Evolutionary conservation across 2,888 invertebrate species (phyloP).

Genomic region (Harpalus rufipes): DNA sequence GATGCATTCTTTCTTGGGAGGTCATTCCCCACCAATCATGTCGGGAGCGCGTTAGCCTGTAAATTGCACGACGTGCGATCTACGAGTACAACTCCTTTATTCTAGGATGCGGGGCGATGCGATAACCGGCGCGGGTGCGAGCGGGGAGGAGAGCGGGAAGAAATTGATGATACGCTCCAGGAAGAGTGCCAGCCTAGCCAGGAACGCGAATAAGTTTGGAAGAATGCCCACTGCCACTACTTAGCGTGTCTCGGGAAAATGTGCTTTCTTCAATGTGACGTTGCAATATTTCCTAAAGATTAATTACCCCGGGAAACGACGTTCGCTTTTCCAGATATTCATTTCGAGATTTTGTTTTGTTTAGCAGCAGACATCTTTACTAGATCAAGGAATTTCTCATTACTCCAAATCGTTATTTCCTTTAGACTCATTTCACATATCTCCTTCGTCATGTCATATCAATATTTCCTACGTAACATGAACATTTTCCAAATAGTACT

Average conservation of each 20-base stretch:
- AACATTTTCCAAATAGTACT: no score
- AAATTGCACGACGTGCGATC: conserved; percentile 46
- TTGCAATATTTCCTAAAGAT: conserved; percentile 55
- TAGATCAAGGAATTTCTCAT: conserved; percentile 20
- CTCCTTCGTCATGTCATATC: no score
- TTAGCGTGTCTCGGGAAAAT: conserved; percentile 58
- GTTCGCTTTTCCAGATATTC: conserved; percentile 32
- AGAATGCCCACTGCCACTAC: conserved; percentile 58
- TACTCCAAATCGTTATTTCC: not conserved
- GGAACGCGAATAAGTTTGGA: conserved; percentile 57
- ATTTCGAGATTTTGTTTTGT: conserved; percentile 48
- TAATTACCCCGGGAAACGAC: conserved; percentile 35
- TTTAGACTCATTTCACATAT: no score
- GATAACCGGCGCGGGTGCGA: conserved; percentile 12
- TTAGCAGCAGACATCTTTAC: conserved; percentile 22
- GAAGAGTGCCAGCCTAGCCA: conserved; percentile 58
- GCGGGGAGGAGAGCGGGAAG: not conserved
- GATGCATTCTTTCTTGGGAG: conserved; percentile 39
- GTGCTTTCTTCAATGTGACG: conserved; percentile 57
- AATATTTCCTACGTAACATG: no score
- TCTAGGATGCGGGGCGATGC: conserved; percentile 22
- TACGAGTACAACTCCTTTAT: conserved; percentile 45
- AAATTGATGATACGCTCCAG: conserved; percentile 46
- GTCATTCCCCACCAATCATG: conserved; percentile 51
- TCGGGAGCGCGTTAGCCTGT: conserved; percentile 25